Conservation (phyloP, 2,797 vertebrate species). For the Manis crassicaudata region DNA sequence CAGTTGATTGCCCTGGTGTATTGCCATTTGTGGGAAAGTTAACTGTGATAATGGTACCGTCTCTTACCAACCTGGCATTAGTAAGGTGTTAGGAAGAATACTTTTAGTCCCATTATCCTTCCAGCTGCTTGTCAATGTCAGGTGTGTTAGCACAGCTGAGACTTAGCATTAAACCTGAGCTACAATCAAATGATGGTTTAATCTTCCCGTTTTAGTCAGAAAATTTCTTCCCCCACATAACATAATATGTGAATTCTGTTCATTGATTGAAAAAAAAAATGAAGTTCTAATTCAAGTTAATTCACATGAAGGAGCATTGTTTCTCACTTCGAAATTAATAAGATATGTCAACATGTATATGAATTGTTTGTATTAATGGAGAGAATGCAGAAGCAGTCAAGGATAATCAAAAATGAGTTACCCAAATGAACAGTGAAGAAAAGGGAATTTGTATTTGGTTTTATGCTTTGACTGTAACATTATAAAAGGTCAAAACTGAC, state of each 20-base stretch:
- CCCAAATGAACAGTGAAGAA: not conserved
- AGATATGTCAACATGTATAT: not conserved
- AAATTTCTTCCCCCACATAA: not conserved
- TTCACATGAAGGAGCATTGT: not conserved
- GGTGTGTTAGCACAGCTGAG: conserved; percentile 76
- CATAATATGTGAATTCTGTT: conserved; percentile 61
- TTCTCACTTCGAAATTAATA: not conserved
- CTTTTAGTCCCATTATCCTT: conserved; percentile 81
- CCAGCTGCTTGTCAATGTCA: conserved; percentile 80
- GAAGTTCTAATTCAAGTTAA: not conserved
- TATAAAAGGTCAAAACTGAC: not conserved
- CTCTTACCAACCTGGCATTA: conserved; percentile 51
- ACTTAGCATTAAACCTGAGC: conserved; percentile 34
- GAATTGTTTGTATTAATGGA: not conserved
- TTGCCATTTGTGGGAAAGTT: conserved; percentile 25
- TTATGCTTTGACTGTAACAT: not conserved
- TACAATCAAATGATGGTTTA: conserved; percentile 71
- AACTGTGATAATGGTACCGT: not conserved
- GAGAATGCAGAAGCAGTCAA: not conserved
- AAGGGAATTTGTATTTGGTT: not conserved
- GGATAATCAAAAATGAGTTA: not conserved
- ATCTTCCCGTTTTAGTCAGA: conserved; percentile 69
- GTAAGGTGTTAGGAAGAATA: not conserved
- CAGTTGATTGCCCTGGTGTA: not conserved
- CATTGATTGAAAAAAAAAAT: conserved; percentile 31